Evolutionary conservation across 2,797 vertebrate species (phyloP).

Genomic region (Eidolon dupreanum): DNA sequence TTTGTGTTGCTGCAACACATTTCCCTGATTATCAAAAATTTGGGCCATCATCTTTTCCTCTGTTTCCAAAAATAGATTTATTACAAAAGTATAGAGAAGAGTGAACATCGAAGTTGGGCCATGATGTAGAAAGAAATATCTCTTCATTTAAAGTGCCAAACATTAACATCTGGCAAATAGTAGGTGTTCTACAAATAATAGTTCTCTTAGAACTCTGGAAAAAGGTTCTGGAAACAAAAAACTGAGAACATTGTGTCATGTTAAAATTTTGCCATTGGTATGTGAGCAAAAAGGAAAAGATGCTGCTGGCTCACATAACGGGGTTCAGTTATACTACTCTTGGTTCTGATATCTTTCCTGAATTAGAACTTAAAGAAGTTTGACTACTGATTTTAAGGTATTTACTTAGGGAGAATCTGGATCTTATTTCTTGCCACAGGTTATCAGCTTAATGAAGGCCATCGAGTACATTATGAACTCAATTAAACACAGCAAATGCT

Average conservation of each 20-base stretch:
- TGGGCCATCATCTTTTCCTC: background rate
- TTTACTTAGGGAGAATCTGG: slow-evolving; percentile 34
- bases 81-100: slow-evolving; percentile 26
- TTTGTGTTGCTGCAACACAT: background rate
- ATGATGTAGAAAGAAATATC: background rate
- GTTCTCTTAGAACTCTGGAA: slow-evolving; percentile 1
- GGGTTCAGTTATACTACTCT: background rate
- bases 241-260: background rate
- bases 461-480: background rate
- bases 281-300: background rate
- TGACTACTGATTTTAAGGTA: slow-evolving; percentile 2
- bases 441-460: background rate
- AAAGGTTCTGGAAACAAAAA: slow-evolving; percentile 2
- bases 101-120: background rate
- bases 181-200: background rate
- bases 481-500: background rate
- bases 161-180: background rate
- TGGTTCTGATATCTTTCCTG: background rate
- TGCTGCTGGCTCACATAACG: background rate
- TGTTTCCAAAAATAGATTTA: background rate
- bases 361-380: slow-evolving; percentile 3
- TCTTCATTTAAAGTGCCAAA: background rate
- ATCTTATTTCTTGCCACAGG: slow-evolving; percentile 14
- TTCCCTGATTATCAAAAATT: background rate
- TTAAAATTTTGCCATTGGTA: background rate